Evolutionary conservation across 2,113 vertebrate genomes (phyloP), one percentile per base, ranked within the genome.

Genomic region (Panurus biarmicus): DNA sequence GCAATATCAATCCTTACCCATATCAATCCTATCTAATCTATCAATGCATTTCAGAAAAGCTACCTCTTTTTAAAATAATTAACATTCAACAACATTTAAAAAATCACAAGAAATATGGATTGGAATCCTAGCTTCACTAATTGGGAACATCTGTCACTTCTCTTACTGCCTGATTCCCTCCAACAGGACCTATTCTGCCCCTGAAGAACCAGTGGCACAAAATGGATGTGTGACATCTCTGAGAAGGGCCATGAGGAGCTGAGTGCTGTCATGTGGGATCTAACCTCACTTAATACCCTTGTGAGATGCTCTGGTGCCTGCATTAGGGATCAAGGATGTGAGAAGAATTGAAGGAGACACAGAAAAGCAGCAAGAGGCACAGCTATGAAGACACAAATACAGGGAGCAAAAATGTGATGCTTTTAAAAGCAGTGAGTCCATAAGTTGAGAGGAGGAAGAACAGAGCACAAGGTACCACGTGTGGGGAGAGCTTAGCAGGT

Each of bases 341-440:
- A 87, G 53, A 87, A 85, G 44, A 87, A 91, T 33, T 75, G 53
- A 89, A 86, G 51, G 9, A 80, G 93, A 92, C 36, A 22, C 18
- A 81, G 61, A 84, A 83, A 87, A 94, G 53, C 65, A 87, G 70
- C 2, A 6, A 85, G 60, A 81, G 28, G 47, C 50, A 80, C 0
- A 84, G 51, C 54, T 81, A 38, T 6, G 45, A 51, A 77, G 22
- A 66, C 80, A 62, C 14, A 83, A 57, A 81, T 69, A 64, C 8
- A 26, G 40, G 75, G 61, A 89, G 20, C 23, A 80, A 87, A 94
- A 89, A 40, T 3, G 13, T 7, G 40, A 58, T 7, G 22, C 14
- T 74, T 89, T 71, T n/a, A 62, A 57, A 82, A 91, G 51, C 84
- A 64, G 26, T 7, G 7, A 50, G 51, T 31, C 53, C 0, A 0